Evolutionary conservation across 2,113 vertebrate genomes (phyloP), one percentile per base, ranked within the genome.

Genomic region (Manacus vitellinus): DNA sequence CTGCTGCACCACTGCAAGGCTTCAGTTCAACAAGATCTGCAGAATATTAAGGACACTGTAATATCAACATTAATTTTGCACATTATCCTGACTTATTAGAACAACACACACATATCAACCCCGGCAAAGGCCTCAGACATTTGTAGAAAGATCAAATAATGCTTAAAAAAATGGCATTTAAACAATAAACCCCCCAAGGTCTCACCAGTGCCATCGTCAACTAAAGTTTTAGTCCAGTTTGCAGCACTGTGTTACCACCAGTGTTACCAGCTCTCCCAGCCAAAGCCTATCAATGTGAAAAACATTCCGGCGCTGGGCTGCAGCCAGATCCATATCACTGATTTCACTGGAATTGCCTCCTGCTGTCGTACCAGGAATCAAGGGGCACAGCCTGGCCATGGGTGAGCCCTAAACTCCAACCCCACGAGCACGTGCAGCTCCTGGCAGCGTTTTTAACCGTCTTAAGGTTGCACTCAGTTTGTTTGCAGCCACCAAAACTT

Each of bases 91-190:
- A n/a, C 65, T 75, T 33, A 25, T 0, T 24, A 75, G 44, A 85
- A 51, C 19, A 47, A 8, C 4, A 33, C n/a, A 5, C 15, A 4
- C 0, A 0, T 14, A 41, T 18, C 52, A 27, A 55, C 33, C 12
- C 2, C 74, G 67, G 41, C 62, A 85, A 74, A 68, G 22, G 39
- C 31, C 58, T 90, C 41, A 17, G 41, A 22, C 13, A 23, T 47
- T 75, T 47, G 52, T 6, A 56, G 31, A 55, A 88, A 94, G 31
- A 16, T 19, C 77, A 75, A 74, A 63, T n/a, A 62, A 67, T 4
- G 5, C 31, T 74, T 43, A 8, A 30, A 68, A 72, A 22, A 19
- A 17, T 3, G 14, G 41, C 8, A 56, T 79, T 49, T 43, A 58
- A 91, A 46, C 30, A 67, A 55, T 14, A 28, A 68, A 28, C 2